Percentiles rank a stretch among this genome's conserved stretches.
phyloP scores from a whole-genome alignment of 2,888 invertebrate genomes.

The Sarcophaga caerulescens region DNA sequence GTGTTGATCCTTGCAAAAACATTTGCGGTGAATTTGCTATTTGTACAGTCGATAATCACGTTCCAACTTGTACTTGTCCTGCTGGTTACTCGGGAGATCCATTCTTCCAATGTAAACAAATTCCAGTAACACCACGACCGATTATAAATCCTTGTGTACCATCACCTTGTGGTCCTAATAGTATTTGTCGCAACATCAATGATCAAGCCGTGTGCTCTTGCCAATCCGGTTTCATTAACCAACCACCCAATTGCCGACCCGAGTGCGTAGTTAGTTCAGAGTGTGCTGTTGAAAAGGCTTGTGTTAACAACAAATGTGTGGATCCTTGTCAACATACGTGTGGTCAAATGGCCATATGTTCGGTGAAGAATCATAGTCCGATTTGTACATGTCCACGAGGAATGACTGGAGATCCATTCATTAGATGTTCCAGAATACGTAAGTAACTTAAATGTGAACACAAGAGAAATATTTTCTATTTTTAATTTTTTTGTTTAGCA shows the following conservation, averaged over 20 bases:
- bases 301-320: conserved; percentile 91
- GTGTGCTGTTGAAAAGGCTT: conserved; percentile 90
- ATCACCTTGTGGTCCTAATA: conserved; percentile 93
- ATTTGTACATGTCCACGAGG: conserved; percentile 92
- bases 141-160: conserved; percentile 89
- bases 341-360: conserved; percentile 92
- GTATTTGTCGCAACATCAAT: conserved; percentile 90
- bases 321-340: conserved; percentile 95
- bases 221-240: conserved; percentile 88
- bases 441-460: conserved; percentile 79
- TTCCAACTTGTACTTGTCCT: conserved; percentile 89
- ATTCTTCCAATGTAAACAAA: conserved; percentile 88
- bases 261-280: conserved; percentile 94
- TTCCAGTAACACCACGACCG: conserved; percentile 79
- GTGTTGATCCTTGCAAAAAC: conserved; percentile 91
- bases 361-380: conserved; percentile 91
- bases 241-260: conserved; percentile 90
- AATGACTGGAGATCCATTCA: conserved; percentile 94
- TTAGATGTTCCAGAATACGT: conserved; percentile 87
- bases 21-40: conserved; percentile 91
- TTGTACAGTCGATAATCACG: conserved; percentile 89
- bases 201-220: conserved; percentile 93
- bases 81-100: conserved; percentile 91
- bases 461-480: neutral
- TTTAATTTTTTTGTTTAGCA: conserved; percentile 59